phyloP scores from a whole-genome alignment of 2,113 vertebrate species.

The Candoia aspera region DNA sequence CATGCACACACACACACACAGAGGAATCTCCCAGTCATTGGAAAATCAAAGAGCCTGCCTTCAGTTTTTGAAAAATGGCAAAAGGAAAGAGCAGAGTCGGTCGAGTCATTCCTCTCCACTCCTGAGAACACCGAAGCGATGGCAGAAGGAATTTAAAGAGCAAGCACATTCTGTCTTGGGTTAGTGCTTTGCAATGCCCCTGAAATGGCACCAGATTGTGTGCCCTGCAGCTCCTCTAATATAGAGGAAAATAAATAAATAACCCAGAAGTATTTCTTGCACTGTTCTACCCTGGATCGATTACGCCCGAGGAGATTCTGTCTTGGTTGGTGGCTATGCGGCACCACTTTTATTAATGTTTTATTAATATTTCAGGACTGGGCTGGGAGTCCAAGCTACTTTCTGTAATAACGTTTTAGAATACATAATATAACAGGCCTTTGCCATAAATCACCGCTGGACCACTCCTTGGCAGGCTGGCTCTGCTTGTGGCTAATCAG shows the following conservation, averaged over 20 bases:
- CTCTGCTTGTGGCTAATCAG: slow-evolving; percentile 7
- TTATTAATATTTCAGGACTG: slow-evolving; percentile 26
- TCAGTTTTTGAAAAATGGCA: neutral
- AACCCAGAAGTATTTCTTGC: neutral
- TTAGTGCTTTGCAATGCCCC: neutral
- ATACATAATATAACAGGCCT: slow-evolving; percentile 18
- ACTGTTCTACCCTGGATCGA: neutral
- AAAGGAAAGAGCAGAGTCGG: neutral
- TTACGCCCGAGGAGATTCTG: neutral
- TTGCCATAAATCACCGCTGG: slow-evolving; percentile 14
- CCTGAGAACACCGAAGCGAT: too few relatives aligned
- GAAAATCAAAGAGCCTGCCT: neutral
- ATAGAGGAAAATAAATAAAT: neutral
- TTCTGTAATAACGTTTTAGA: slow-evolving; percentile 32
- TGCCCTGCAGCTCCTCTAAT: neutral
- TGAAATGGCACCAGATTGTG: neutral
- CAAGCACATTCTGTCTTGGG: neutral
- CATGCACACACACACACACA: neutral
- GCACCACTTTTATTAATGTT: neutral
- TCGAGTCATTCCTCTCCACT: neutral
- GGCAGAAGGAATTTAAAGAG: neutral
- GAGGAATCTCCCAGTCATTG: neutral
- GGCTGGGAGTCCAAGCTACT: slow-evolving; percentile 15
- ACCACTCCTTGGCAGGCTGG: slow-evolving; percentile 16
- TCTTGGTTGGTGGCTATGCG: neutral